Conservation (phyloP, 1,140 invertebrate genomes). For the Portunus trituberculatus region DNA sequence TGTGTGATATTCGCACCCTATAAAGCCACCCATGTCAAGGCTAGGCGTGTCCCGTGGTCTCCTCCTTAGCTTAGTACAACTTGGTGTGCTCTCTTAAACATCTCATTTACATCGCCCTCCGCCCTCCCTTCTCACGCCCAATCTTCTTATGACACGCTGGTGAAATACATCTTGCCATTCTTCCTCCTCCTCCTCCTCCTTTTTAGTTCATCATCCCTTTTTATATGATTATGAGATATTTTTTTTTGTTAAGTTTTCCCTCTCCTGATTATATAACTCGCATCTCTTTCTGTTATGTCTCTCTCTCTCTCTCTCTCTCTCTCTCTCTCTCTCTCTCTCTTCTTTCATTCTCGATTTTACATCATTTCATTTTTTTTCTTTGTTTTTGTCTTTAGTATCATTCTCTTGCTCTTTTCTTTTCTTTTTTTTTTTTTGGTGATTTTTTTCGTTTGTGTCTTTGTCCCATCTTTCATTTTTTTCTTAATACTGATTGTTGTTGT, state of each 20-base stretch:
- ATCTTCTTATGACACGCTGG: too few species aligned
- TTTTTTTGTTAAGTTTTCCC: not conserved
- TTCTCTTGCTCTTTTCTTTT: not conserved
- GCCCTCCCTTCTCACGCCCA: too few species aligned
- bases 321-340: not conserved
- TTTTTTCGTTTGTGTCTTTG: not conserved
- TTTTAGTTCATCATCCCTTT: too few species aligned
- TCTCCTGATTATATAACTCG: not conserved
- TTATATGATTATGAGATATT: too few species aligned
- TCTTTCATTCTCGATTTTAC: not conserved
- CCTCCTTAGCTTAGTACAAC: too few species aligned
- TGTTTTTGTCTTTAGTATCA: not conserved
- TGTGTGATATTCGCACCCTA: too few species aligned
- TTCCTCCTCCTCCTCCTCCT: too few species aligned
- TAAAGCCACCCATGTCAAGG: too few species aligned
- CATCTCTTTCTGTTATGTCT: not conserved
- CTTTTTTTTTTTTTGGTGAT: not conserved
- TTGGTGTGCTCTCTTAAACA: too few species aligned
- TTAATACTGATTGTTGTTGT: not conserved
- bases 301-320: not conserved
- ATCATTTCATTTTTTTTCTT: not conserved
- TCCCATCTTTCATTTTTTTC: not conserved
- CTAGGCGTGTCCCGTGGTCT: too few species aligned
- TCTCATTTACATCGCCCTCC: too few species aligned
- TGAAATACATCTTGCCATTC: too few species aligned